These are phyloP conservation scores for Harpalus rubripes DNA, from an alignment of 2,888 invertebrate genomes.

Conservation along the genomic window DNA sequence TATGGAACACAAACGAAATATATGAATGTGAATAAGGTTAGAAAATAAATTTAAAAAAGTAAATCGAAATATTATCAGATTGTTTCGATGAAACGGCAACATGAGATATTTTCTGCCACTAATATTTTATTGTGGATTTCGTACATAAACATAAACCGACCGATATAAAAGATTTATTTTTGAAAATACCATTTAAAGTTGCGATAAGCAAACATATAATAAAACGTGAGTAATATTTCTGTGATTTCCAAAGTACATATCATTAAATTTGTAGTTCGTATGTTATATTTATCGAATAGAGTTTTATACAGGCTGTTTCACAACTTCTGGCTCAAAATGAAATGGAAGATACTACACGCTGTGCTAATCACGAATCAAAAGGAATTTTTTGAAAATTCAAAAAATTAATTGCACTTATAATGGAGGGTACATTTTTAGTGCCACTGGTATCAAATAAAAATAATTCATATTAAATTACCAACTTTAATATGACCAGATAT, in stretches of 20 bases:
- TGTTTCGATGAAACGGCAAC: slow-evolving; percentile 41
- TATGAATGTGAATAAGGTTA: slow-evolving; percentile 44
- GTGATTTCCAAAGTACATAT: background rate
- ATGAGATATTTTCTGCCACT: slow-evolving; percentile 35
- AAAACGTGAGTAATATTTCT: background rate
- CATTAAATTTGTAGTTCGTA: no score
- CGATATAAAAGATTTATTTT: slow-evolving; percentile 22
- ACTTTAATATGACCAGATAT: no score
- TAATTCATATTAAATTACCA: no score
- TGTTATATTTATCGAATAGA: background rate
- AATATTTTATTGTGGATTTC: slow-evolving; percentile 38
- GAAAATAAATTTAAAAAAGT: slow-evolving; percentile 44
- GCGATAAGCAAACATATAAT: background rate
- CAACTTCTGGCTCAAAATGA: no score
- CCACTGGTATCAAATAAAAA: no score
- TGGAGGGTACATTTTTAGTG: no score
- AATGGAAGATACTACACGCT: no score
- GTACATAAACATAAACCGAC: slow-evolving; percentile 33
- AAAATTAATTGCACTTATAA: no score
- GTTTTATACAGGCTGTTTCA: no score
- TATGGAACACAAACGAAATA: slow-evolving; percentile 46
- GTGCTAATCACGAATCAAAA: no score
- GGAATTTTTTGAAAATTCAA: no score
- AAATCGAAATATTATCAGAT: slow-evolving; percentile 49
- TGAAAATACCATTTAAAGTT: background rate